A percentile compares a stretch with the other conserved stretches of the same genome.
Evolutionary conservation across 2,797 vertebrate genomes (phyloP).

Genomic region (Merluccius polli): DNA sequence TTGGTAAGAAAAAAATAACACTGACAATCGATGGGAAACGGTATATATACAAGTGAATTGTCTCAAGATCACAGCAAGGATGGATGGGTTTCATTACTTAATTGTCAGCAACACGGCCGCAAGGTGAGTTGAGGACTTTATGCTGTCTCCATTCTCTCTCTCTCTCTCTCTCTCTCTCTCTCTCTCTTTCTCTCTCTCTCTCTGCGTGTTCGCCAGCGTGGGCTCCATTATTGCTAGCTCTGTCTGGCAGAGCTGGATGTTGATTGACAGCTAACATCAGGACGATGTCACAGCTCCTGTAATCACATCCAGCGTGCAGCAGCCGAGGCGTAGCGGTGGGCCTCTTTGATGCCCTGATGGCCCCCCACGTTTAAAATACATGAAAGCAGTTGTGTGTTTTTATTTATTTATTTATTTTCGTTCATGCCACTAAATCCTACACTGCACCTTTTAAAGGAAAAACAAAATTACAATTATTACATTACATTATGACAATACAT

Average conservation of each 20-base stretch:
- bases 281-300: conserved; percentile 54
- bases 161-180: too few relatives aligned
- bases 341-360: conserved; percentile 40
- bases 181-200: neutral
- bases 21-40: too few relatives aligned
- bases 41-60: neutral
- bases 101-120: neutral
- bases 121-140: too few relatives aligned
- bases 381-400: conserved; percentile 8
- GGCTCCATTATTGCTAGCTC: conserved; percentile 31
- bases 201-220: conserved; percentile 28
- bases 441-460: too few relatives aligned
- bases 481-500: too few relatives aligned
- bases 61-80: neutral
- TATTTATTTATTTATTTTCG: too few relatives aligned
- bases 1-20: neutral
- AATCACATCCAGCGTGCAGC: conserved; percentile 53
- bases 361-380: conserved; percentile 29
- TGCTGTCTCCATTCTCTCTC: too few relatives aligned
- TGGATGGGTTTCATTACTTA: neutral
- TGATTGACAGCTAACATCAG: conserved; percentile 69
- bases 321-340: conserved; percentile 16
- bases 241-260: conserved; percentile 50
- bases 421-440: too few relatives aligned
- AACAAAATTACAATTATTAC: too few relatives aligned